Evolutionary conservation across 2,797 vertebrate species (phyloP).

Genomic region (Cebuella pygmaea): DNA sequence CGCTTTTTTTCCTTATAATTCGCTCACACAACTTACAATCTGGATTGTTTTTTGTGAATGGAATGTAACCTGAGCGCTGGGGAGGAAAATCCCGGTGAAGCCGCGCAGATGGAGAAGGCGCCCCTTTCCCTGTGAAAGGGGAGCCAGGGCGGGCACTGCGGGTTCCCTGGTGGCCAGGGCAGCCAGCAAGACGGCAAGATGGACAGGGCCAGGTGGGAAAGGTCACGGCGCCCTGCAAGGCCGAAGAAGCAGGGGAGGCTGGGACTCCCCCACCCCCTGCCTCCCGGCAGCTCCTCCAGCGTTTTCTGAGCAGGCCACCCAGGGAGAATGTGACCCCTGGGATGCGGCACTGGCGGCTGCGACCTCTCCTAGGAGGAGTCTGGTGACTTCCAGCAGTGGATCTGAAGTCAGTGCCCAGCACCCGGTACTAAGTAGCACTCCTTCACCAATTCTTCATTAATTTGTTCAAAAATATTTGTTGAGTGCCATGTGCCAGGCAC

Average conservation of each 20-base stretch:
- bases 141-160: rapidly evolving
- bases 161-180: not conserved
- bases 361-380: not conserved
- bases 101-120: constrained; percentile 67
- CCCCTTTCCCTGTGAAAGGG: constrained; percentile 30
- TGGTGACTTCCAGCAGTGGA: not conserved
- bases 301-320: constrained; percentile 52
- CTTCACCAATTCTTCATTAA: not conserved
- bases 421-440: not conserved
- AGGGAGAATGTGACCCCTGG: not conserved
- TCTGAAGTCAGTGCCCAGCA: not conserved
- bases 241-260: constrained; percentile 18
- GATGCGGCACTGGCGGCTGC: not conserved
- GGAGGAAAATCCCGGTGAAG: constrained; percentile 25
- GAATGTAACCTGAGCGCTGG: constrained; percentile 42
- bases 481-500: too few species aligned
- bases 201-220: constrained; percentile 80
- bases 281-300: not conserved
- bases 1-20: not conserved
- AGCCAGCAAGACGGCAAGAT: not conserved
- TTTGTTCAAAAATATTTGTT: not conserved
- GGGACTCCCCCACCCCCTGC: not conserved
- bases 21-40: not conserved
- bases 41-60: constrained; percentile 77
- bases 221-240: constrained; percentile 48